Base-by-base conservation (phyloP, 2,797 vertebrate genomes). In the Propithecus perrieri region DNA sequence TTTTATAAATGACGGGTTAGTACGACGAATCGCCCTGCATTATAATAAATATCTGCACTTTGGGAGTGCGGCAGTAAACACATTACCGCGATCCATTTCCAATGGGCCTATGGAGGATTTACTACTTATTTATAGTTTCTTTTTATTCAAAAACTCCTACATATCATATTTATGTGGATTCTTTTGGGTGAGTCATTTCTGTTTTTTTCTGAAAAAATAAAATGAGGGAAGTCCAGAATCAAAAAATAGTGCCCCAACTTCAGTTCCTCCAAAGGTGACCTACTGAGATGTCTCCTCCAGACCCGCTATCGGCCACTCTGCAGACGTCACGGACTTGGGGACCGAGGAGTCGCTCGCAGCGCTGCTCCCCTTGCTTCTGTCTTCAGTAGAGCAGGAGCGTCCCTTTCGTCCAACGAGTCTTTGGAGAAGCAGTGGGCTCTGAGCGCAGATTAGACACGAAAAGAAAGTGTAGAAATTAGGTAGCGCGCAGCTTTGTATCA, bases 1-100 rank as follows among this genome's bases (percentile, higher is more conserved):
- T 95, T 96, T 93, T 50, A 95, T 86, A 98, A 96, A 97, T 89
- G 96, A 96, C 79, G 94, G 94, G 74, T n/a, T 65, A 91, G 78
- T 38, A 93, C 75, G 92, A 95, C 92, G 95, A 95, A 97, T 97
- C 95, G 93, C 93, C 84, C 57, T 79, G 91, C 85, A 97, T 98
- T 98, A 96, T 97, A 98, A 97, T 96, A 98, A 98, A 97, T 97
- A 97, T 95, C 97, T 97, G 38, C 48, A 83, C 78, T 97, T 97
- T 87, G 80, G 94, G 97, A 98, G 86, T 41, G 78, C 90, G 79
- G 95, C 97, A 89, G 91, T 97, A 89, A 98, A 98, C 92, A 95
- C 87, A 97, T 97, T 98, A 98, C 80, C 97, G 95, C 97, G 96
- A 92, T 88, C 90, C 97, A 97, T 95, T 83, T 97, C 97, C 93